A percentile compares a stretch with the other conserved stretches of the same genome.
phyloP scores from a whole-genome alignment of 2,888 invertebrate species.

The Agonopterix heracliana region DNA sequence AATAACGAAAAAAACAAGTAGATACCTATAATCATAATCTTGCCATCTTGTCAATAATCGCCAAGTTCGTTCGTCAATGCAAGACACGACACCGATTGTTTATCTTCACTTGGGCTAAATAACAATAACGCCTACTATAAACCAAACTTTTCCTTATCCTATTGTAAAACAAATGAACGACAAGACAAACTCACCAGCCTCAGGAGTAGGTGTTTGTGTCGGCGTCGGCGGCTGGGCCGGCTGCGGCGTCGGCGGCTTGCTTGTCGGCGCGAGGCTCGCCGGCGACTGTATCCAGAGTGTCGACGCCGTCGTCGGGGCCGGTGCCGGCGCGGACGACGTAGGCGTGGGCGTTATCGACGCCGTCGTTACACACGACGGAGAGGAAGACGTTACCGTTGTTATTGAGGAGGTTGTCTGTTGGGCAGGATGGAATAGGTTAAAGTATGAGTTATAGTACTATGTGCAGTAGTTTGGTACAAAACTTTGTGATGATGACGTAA shows the following conservation, averaged over 20 bases:
- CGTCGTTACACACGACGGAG: constrained; percentile 17
- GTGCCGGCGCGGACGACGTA: constrained; percentile 14
- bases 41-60: too few relatives aligned
- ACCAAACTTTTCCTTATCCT: too few relatives aligned
- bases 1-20: too few relatives aligned
- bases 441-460: too few relatives aligned
- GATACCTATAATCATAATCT: too few relatives aligned
- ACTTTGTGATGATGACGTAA: background rate
- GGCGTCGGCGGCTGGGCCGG: constrained; percentile 52
- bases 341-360: constrained; percentile 7
- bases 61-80: too few relatives aligned
- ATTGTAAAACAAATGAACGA: too few relatives aligned
- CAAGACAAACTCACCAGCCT: constrained; percentile 48
- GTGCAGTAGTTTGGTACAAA: background rate
- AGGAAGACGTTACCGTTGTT: constrained; percentile 12
- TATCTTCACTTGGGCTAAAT: too few relatives aligned
- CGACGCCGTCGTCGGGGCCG: constrained; percentile 15
- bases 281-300: constrained; percentile 15
- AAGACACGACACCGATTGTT: too few relatives aligned
- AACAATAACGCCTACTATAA: too few relatives aligned
- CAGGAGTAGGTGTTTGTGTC: constrained; percentile 53
- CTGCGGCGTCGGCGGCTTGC: constrained; percentile 50
- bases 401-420: constrained; percentile 10
- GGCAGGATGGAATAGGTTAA: background rate
- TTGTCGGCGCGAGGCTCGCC: constrained; percentile 18